Evolutionary conservation across 2,888 invertebrate genomes (phyloP), one percentile per base, ranked within the genome.

Genomic region (Thyatira batis): DNA sequence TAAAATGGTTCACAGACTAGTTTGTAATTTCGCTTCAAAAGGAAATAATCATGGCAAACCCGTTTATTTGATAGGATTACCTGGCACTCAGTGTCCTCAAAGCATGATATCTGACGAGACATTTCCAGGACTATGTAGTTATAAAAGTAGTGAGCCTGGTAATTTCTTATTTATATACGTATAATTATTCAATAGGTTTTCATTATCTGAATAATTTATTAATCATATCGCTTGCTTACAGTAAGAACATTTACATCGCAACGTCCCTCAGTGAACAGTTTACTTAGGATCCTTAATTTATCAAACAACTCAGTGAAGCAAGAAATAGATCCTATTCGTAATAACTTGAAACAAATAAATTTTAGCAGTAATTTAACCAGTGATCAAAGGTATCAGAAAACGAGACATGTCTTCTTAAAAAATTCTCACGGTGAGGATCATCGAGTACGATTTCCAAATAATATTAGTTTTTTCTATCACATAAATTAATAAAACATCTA

Each of bases 11-110:
- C 84, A 87, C 44, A 81, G 90, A 60, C 69, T 92, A 8, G 81
- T 92, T 2, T 91, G 91, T 55, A 90, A 92, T 63, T 90, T 91
- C 59, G 80, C 87, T 5, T 85, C 90, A 0, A 82, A 71, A 54
- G 91, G 90, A 1, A 92, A 91, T 58, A 53, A 73, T 39, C 69
- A 82, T 21, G 81, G 84, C 1, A 82, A 80, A 54, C 85, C 89
- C 6, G 70, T 91, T 0, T 92, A 89, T 55, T 68, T 74, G 1
- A 77, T 89, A 54, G 91, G 91, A 49, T 80, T 75, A 49, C 78
- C 90, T 0, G 83, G 78, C 11, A 87, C 88, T 5, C 89, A 89
- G 52, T 91, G 91, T 61, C 59, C 67, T 5, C 64, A 65, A 3
- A 65, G 73, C 20, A 79, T 70, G 69, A 39, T 51, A 6, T 72